phyloP scores from a whole-genome alignment of 2,113 vertebrate species.

The Phycodurus eques region DNA sequence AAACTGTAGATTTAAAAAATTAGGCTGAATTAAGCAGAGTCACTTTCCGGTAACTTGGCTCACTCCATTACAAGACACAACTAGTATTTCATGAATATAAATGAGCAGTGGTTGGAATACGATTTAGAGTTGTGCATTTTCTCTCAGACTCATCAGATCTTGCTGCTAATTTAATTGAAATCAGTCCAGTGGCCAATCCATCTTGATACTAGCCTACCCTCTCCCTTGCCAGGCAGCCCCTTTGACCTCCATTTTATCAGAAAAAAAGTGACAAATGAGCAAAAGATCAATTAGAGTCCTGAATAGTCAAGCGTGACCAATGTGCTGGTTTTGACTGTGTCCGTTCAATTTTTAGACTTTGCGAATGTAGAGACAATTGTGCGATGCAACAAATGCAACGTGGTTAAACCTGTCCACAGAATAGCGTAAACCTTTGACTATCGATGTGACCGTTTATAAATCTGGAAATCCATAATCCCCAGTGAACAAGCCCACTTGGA shows the following conservation, averaged over 20 bases:
- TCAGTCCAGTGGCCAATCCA: neutral
- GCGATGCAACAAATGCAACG: no score
- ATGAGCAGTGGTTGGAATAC: neutral
- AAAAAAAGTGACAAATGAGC: neutral
- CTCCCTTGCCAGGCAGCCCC: neutral
- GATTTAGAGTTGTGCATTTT: conserved; percentile 3
- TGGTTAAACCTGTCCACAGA: no score
- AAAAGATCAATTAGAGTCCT: neutral
- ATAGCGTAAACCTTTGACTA: no score
- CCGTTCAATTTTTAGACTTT: no score
- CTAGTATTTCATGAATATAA: conserved; percentile 2
- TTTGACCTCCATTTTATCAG: neutral
- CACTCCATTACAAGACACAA: neutral
- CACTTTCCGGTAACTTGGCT: neutral
- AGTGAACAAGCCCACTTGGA: no score
- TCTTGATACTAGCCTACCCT: neutral
- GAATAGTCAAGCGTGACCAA: neutral
- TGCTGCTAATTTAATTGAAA: conserved; percentile 6
- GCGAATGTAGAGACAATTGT: no score
- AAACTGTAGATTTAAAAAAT: neutral
- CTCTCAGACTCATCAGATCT: neutral
- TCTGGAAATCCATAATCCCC: no score
- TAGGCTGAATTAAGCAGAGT: neutral
- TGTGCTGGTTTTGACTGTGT: neutral
- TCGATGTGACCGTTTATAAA: no score